Base-by-base conservation (phyloP, 1,140 invertebrate genomes). In the Bombus ignitus region DNA sequence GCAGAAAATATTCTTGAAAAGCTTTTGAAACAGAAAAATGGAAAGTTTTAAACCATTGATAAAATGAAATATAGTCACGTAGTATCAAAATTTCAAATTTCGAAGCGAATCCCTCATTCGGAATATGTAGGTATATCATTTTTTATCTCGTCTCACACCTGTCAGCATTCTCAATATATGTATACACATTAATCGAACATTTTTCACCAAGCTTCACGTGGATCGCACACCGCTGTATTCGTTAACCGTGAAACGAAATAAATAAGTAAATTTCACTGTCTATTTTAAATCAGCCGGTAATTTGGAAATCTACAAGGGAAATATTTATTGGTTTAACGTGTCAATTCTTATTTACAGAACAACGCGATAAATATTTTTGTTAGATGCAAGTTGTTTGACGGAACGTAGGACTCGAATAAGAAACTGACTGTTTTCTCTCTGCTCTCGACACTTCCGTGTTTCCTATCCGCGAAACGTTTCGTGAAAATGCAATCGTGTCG, bases 401-500 rank as follows among this genome's bases (percentile, higher is more conserved):
- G 3, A 76, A 53, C 35, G 47, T 12, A 42, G 57, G 18, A 32
- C 15, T 28, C 10, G 47, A 59, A 59, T 81, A 81, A 81, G 79
- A 39, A 57, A 39, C 35, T 37, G 68, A 6, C 66, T 42, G 68
- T 32, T 42, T 42, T 42, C 35, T 25, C 32, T n/a, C 47, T 15
- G 37, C 10, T 44, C 35, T 59, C 66, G 47, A 42, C 47, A 25
- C 18, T 59, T 42, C 47, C 65, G 78, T 22, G 18, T 22, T 53
- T 22, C 47, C 47, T 53, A 53, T 53, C 47, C 65, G 32, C 32
- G 65, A 35, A 37, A 32, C n/a, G n/a, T 79, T 25, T n/a, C 62
- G 65, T 8, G 77, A 53, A 66, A 71, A 81, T 81, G 68, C 79
- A 81, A 71, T 81, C 44, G 35, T 10, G 66, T 53, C 47, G n/a